Conservation (phyloP, 1,140 invertebrate species). For the Vanessa atalanta region DNA sequence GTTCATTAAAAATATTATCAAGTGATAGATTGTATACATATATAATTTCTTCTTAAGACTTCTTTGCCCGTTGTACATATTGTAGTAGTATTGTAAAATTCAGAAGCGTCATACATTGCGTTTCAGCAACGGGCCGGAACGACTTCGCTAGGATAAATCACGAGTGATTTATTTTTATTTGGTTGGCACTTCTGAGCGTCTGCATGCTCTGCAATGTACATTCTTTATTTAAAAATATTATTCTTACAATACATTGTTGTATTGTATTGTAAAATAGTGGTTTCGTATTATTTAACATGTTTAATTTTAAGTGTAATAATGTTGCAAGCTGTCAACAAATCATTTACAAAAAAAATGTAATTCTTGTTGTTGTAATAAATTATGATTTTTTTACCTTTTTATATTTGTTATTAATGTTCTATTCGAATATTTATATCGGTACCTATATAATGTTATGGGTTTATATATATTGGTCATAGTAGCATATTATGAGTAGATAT, state of each 20-base stretch:
- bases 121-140: constrained; percentile 46
- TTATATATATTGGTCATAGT: too few relatives aligned
- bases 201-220: constrained; percentile 50
- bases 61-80: not conserved
- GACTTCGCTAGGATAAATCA: constrained; percentile 62
- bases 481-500: too few relatives aligned
- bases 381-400: too few relatives aligned
- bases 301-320: not conserved
- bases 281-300: not conserved
- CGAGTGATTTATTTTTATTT: constrained; percentile 74
- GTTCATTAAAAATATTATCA: too few relatives aligned
- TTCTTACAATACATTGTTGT: constrained; percentile 41
- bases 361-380: too few relatives aligned
- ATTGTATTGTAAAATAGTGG: constrained; percentile 6
- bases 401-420: too few relatives aligned
- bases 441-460: too few relatives aligned
- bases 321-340: not conserved
- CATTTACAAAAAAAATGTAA: too few relatives aligned
- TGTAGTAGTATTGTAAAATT: constrained; percentile 21
- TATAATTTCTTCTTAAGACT: not conserved
- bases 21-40: not conserved
- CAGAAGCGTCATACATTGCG: constrained; percentile 42
- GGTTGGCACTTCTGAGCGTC: constrained; percentile 60
- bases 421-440: too few relatives aligned
- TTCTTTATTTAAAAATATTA: constrained; percentile 56